phyloP scores from a whole-genome alignment of 2,888 invertebrate species.

The Cryptocephalus moraei region DNA sequence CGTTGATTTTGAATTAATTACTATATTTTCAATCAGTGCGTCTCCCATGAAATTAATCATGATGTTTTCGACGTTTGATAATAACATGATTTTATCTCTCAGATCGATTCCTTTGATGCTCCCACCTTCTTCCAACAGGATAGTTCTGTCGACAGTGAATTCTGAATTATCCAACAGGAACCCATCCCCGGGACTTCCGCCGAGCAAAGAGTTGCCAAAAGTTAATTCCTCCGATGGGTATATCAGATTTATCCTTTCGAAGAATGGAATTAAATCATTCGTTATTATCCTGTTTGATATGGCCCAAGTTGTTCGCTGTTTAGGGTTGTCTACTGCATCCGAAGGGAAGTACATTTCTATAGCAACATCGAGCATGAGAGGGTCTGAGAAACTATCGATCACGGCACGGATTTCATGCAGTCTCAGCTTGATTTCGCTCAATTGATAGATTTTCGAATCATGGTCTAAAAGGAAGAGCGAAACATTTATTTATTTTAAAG shows the following conservation, averaged over 20 bases:
- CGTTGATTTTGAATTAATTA: constrained; percentile 42
- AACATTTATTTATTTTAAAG: constrained; percentile 6
- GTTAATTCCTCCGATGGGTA: constrained; percentile 36
- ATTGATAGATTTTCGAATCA: constrained; percentile 35
- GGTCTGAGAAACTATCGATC: constrained; percentile 40
- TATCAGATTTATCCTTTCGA: constrained; percentile 35
- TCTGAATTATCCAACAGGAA: constrained; percentile 42
- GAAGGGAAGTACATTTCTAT: too few relatives aligned
- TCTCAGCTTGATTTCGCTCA: constrained; percentile 41
- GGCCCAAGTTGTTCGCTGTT: too few relatives aligned
- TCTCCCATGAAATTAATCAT: constrained; percentile 43
- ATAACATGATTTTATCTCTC: constrained; percentile 25
- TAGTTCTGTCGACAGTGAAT: constrained; percentile 41
- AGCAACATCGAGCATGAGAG: too few relatives aligned
- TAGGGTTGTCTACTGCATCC: too few relatives aligned
- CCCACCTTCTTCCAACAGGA: constrained; percentile 44
- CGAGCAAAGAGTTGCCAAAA: constrained; percentile 35
- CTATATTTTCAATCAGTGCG: constrained; percentile 42
- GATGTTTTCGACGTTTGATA: constrained; percentile 41
- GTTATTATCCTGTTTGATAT: constrained; percentile 25
- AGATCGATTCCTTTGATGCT: constrained; percentile 25
- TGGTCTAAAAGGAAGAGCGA: too few relatives aligned
- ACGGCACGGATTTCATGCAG: constrained; percentile 48
- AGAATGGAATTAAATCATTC: constrained; percentile 38
- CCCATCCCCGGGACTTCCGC: constrained; percentile 38